Evolutionary conservation across 2,113 vertebrate genomes (phyloP).

Genomic region (Nothoprocta perdicaria): DNA sequence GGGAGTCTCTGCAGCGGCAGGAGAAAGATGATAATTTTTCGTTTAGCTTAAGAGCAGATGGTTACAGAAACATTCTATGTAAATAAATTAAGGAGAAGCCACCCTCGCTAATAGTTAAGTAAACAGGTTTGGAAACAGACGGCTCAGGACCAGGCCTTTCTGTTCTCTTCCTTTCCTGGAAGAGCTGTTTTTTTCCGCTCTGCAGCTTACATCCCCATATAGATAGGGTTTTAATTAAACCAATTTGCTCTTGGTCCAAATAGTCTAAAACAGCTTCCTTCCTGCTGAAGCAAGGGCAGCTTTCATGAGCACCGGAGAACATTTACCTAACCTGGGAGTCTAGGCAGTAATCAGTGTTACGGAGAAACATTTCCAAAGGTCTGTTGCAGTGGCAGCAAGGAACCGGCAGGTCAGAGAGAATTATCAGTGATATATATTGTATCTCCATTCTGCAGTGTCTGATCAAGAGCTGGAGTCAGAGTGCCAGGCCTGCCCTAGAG

Average conservation of each 20-base stretch:
- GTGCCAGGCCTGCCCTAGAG: background rate
- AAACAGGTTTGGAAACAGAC: constrained; percentile 53
- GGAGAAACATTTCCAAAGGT: constrained; percentile 46
- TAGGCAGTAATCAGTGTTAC: constrained; percentile 35
- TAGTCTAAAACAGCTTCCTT: constrained; percentile 24
- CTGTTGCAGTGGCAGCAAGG: background rate
- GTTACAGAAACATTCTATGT: constrained; percentile 74
- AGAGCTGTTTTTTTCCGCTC: constrained; percentile 22
- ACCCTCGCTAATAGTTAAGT: constrained; percentile 48
- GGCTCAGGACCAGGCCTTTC: background rate
- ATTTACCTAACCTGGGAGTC: background rate
- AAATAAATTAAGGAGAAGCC: constrained; percentile 72
- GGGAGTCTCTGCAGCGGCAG: constrained; percentile 61
- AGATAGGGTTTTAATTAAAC: constrained; percentile 53
- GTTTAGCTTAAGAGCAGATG: constrained; percentile 80
- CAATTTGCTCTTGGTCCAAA: constrained; percentile 57
- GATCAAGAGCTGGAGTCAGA: constrained; percentile 3
- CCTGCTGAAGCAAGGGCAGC: background rate
- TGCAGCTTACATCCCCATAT: constrained; percentile 8
- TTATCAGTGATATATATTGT: background rate
- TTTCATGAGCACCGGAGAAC: background rate
- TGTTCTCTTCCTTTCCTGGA: background rate
- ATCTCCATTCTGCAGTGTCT: background rate
- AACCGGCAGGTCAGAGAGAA: background rate
- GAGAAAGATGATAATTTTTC: constrained; percentile 78